Evolutionary conservation across 1,140 invertebrate species (phyloP).

Genomic region (Scaptomyza montana): DNA sequence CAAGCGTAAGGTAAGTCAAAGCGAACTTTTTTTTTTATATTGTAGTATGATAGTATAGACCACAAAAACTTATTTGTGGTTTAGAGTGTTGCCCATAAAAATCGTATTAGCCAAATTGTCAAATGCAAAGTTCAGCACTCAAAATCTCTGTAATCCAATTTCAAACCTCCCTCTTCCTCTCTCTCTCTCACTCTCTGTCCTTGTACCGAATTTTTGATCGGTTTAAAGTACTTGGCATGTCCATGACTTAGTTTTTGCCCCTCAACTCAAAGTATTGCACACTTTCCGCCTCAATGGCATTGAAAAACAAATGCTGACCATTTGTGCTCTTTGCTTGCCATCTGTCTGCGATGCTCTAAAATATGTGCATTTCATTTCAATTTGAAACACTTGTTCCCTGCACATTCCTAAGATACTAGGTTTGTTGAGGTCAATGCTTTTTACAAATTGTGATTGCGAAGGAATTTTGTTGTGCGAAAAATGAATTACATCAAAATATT

Average conservation of each 20-base stretch:
- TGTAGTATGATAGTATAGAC: conserved; percentile 12
- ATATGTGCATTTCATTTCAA: conserved; percentile 30
- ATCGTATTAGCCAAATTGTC: conserved; percentile 46
- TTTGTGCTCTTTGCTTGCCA: background rate
- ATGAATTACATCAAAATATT: background rate
- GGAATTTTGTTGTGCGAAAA: background rate
- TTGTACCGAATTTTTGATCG: background rate
- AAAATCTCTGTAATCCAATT: conserved; percentile 29
- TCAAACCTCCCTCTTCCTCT: background rate
- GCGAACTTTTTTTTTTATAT: conserved; percentile 3
- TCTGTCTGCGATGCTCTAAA: background rate
- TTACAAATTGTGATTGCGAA: background rate
- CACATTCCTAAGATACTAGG: background rate
- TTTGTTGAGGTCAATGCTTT: conserved; percentile 11
- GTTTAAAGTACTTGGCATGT: conserved; percentile 13
- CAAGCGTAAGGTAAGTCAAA: conserved; percentile 92
- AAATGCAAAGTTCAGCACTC: conserved; percentile 18
- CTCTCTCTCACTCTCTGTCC: too few species aligned
- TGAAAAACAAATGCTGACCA: conserved; percentile 11
- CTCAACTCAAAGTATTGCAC: conserved; percentile 14
- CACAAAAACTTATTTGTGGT: conserved; percentile 73
- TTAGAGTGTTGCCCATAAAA: conserved; percentile 10
- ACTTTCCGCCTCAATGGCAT: conserved; percentile 33
- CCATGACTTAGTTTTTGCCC: background rate
- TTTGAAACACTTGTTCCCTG: conserved; percentile 3